Conservation (phyloP, 2,797 vertebrate genomes). For the Paguma larvata region DNA sequence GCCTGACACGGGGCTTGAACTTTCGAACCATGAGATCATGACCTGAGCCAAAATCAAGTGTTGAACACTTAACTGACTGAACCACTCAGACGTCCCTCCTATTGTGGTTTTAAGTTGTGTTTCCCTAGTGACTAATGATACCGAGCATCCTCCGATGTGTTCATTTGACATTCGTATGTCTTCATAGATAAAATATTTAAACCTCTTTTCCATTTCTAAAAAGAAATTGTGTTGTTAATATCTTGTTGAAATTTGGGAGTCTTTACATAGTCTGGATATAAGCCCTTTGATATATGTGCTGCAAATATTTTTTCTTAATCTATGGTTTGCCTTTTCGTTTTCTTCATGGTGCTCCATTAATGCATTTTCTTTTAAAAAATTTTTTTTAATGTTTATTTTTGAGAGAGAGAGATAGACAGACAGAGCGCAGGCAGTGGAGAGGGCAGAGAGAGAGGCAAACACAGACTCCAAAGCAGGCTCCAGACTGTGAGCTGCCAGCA, state of each 20-base stretch:
- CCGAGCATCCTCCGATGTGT: not conserved
- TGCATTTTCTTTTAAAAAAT: not conserved
- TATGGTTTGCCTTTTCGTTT: not conserved
- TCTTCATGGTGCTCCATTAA: not conserved
- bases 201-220: not conserved
- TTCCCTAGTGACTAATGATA: not conserved
- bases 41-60: too few species aligned
- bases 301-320: constrained; percentile 11
- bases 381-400: too few species aligned
- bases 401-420: too few species aligned
- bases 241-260: not conserved
- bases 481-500: too few species aligned
- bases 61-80: too few species aligned
- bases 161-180: not conserved
- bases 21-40: too few species aligned
- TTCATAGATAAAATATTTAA: not conserved
- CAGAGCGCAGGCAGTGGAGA: too few species aligned
- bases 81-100: too few species aligned
- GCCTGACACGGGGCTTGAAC: too few species aligned
- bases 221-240: not conserved
- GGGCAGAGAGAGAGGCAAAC: too few species aligned
- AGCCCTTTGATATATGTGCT: not conserved
- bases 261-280: not conserved
- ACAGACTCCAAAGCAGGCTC: too few species aligned
- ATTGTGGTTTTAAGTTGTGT: not conserved